Evolutionary conservation across 1,140 invertebrate genomes (phyloP).

Genomic region (Tyrophagus putrescentiae): DNA sequence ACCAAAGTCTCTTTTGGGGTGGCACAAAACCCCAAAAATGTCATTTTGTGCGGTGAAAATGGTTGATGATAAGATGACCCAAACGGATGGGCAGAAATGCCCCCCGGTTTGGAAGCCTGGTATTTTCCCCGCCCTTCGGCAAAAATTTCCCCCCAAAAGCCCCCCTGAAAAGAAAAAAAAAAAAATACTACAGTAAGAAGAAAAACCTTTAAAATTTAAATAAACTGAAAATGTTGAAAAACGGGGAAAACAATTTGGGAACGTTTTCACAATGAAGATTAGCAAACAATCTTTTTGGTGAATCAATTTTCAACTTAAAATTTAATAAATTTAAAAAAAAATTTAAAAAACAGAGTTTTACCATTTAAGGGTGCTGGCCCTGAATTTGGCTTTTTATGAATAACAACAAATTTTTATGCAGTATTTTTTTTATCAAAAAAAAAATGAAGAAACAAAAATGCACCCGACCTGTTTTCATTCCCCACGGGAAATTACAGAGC

Average conservation of each 20-base stretch:
- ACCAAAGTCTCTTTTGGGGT: no score
- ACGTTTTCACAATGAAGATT: background rate
- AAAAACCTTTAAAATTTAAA: no score
- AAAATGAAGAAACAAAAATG: no score
- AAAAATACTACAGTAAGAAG: background rate
- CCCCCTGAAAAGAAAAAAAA: conserved; percentile 9
- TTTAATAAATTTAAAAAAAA: no score
- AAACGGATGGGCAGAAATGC: conserved; percentile 10
- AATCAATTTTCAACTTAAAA: background rate
- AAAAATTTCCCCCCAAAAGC: conserved; percentile 14
- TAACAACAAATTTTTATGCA: no score
- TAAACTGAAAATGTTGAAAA: no score
- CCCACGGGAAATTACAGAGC: conserved; percentile 13
- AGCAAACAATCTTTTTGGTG: background rate
- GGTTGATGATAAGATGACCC: conserved; percentile 14
- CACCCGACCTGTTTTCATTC: conserved; percentile 15
- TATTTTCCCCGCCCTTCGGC: conserved; percentile 17
- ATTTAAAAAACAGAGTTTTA: no score
- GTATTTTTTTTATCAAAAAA: no score
- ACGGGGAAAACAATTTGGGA: no score
- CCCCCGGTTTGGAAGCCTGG: background rate
- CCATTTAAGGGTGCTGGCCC: no score
- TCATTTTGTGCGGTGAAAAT: background rate
- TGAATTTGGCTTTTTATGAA: no score
- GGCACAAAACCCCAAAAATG: background rate